phyloP scores from a whole-genome alignment of 2,888 invertebrate species.

The Mythimna ferrago region DNA sequence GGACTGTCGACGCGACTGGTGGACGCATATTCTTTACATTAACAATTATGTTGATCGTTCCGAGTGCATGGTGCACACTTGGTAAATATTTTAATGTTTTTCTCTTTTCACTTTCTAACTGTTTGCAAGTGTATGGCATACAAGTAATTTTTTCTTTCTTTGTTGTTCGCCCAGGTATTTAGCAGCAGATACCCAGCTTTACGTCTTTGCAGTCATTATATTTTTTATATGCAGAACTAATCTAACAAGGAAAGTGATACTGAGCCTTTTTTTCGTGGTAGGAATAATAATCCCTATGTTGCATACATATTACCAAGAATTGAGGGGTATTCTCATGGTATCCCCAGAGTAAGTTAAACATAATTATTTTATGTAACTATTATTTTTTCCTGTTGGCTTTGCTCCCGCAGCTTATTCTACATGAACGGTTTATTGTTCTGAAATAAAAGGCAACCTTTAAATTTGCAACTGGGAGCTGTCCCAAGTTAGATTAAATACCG shows the following conservation, averaged over 20 bases:
- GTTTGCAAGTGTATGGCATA: too few species aligned
- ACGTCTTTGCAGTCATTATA: constrained; percentile 60
- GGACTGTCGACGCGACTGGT: constrained; percentile 71
- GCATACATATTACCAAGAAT: constrained; percentile 50
- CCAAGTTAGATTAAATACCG: too few species aligned
- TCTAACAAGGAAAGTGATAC: constrained; percentile 38
- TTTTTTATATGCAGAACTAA: constrained; percentile 52
- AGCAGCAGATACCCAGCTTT: constrained; percentile 73
- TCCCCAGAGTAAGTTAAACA: neutral
- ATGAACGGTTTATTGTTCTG: too few species aligned
- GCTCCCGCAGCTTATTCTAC: too few species aligned
- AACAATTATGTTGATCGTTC: constrained; percentile 69
- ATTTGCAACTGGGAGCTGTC: too few species aligned
- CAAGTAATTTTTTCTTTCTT: neutral
- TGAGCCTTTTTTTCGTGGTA: constrained; percentile 49
- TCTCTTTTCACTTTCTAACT: neutral
- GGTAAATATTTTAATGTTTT: constrained; percentile 58
- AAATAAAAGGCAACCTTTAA: too few species aligned
- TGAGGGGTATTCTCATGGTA: constrained; percentile 34
- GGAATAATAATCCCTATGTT: constrained; percentile 50
- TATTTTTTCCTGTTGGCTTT: too few species aligned
- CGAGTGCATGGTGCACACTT: constrained; percentile 64
- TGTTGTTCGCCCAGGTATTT: constrained; percentile 66
- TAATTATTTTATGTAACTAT: too few species aligned
- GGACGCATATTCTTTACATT: constrained; percentile 71